Evolutionary conservation across 64 coral and sea anemone species (phyloP).

Genomic region (Exaiptasia diaphana): DNA sequence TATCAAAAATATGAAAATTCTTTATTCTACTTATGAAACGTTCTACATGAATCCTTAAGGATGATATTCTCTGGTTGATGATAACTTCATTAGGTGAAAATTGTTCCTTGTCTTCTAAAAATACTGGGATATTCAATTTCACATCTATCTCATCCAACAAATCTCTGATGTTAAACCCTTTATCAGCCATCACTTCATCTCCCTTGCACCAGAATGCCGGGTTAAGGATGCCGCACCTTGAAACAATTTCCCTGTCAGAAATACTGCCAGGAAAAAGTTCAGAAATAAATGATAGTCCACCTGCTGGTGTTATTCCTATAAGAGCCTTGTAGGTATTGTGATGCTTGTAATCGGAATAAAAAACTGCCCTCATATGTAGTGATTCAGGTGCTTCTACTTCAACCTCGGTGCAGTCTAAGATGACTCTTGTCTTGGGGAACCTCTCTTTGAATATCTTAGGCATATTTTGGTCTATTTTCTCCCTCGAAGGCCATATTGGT

Average conservation of each 20-base stretch:
- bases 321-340: neutral
- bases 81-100: neutral
- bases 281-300: conserved; percentile 10
- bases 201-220: neutral
- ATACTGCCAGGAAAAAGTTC: neutral
- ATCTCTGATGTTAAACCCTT: neutral
- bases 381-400: conserved; percentile 27
- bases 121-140: neutral
- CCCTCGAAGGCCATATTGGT: conserved; percentile 65
- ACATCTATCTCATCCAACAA: neutral
- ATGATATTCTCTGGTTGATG: neutral
- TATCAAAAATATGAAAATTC: neutral
- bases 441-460: conserved; percentile 13
- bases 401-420: conserved; percentile 53
- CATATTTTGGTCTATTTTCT: conserved; percentile 10
- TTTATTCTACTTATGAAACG: conserved; percentile 12
- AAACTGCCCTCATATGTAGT: conserved; percentile 22
- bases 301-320: conserved; percentile 3
- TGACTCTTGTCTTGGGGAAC: conserved; percentile 15
- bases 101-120: neutral
- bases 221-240: conserved; percentile 3
- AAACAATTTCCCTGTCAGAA: conserved; percentile 3
- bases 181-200: conserved; percentile 9
- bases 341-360: conserved; percentile 35
- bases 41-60: neutral